Evolutionary conservation across 1,140 invertebrate species (phyloP).

Genomic region (Trialeurodes vaporariorum): DNA sequence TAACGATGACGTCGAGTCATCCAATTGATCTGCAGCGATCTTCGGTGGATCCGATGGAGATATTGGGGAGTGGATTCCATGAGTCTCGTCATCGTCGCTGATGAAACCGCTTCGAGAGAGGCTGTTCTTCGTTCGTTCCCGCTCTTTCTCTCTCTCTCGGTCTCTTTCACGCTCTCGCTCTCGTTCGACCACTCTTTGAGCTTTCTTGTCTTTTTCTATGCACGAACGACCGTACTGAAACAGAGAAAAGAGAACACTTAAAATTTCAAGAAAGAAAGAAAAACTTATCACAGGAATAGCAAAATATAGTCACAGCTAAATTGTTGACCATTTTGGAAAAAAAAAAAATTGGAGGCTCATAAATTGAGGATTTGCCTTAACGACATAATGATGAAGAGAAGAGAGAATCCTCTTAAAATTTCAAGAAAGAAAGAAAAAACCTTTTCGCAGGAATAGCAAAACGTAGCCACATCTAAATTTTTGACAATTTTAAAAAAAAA

Average conservation of each 20-base stretch:
- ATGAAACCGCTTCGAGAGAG: conserved; percentile 41
- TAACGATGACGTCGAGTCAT: neutral
- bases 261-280: neutral
- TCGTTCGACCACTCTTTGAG: neutral
- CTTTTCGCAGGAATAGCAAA: too few relatives aligned
- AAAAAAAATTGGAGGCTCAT: too few relatives aligned
- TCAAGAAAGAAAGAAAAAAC: too few relatives aligned
- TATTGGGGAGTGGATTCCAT: conserved; percentile 17
- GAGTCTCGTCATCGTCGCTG: conserved; percentile 23
- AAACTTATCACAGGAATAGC: too few relatives aligned
- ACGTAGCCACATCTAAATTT: too few relatives aligned
- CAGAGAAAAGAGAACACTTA: neutral
- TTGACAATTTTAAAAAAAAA: too few relatives aligned
- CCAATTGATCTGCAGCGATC: conserved; percentile 32
- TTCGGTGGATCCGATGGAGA: conserved; percentile 41
- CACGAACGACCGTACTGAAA: conserved; percentile 8
- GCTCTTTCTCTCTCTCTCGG: conserved; percentile 39
- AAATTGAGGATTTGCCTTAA: too few relatives aligned
- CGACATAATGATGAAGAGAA: too few relatives aligned
- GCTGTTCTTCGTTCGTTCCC: conserved; percentile 36
- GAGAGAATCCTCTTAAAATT: too few relatives aligned
- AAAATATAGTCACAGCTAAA: too few relatives aligned
- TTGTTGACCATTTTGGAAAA: too few relatives aligned
- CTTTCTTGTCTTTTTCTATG: neutral
- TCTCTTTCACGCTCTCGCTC: neutral